Conservation (phyloP, 2,888 invertebrate species). For the Epinotia ramella region DNA sequence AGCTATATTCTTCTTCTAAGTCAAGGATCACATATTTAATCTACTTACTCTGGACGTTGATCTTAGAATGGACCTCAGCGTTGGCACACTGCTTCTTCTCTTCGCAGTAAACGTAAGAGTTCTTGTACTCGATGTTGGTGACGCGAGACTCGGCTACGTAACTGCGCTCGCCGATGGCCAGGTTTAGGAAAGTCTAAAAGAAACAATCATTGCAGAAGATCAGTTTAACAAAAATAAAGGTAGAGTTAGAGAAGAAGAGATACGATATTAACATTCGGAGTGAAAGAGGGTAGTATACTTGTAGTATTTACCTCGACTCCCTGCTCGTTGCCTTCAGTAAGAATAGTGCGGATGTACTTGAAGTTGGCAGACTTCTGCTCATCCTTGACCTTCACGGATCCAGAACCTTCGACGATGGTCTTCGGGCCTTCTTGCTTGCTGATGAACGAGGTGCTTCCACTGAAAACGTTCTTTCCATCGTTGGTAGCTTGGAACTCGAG, state of each 20-base stretch:
- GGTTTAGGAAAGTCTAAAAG: constrained; percentile 86
- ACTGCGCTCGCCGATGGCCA: constrained; percentile 88
- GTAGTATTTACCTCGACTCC: constrained; percentile 84
- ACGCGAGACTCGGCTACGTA: constrained; percentile 89
- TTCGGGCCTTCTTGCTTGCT: constrained; percentile 90
- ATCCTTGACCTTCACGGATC: constrained; percentile 89
- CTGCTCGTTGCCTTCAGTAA: constrained; percentile 88
- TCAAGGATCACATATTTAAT: not conserved
- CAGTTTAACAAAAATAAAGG: not conserved
- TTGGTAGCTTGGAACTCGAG: constrained; percentile 87
- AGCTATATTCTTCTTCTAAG: too few species aligned
- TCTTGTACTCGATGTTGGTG: constrained; percentile 90
- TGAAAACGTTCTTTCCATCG: constrained; percentile 87
- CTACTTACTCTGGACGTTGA: constrained; percentile 74
- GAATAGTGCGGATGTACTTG: constrained; percentile 88
- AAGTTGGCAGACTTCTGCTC: constrained; percentile 89
- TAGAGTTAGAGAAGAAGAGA: not conserved
- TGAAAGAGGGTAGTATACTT: too few species aligned
- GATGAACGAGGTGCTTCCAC: constrained; percentile 90
- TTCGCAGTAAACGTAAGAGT: constrained; percentile 90
- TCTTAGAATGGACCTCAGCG: constrained; percentile 87
- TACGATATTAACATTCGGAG: too few species aligned
- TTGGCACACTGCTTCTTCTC: constrained; percentile 92
- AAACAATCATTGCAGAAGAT: not conserved
- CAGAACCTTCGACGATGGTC: constrained; percentile 90